Base-by-base conservation (phyloP, 2,888 invertebrate species). In the Trichacis sp. region DNA sequence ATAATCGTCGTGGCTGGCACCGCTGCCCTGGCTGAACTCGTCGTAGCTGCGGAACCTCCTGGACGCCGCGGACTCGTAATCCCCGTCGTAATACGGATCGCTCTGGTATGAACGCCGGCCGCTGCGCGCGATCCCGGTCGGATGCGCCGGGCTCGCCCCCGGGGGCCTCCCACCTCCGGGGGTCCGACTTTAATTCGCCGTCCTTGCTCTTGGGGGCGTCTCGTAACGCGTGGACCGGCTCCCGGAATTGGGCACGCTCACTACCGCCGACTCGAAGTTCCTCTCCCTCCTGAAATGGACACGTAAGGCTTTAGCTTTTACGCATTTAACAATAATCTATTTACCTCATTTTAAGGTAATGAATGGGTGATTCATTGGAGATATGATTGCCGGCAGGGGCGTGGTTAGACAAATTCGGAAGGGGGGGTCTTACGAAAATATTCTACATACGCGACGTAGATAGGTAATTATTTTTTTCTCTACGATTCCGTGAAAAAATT, bases 1-100 rank as follows among this genome's bases (percentile, higher is more conserved):
- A 8, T 84, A 84, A 59, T 93, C 92, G 69, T 91, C 91, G 77
- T 90, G 90, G 20, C 89, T 89, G 2, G 90, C 69, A 19, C 87
- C 88, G 64, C 89, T 89, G 75, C 93, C 87, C 85, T 90, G 89
- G 85, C 92, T 88, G 87, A 91, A 91, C 86, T 95, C 89, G 77
- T 92, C 92, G 79, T 89, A 89, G 79, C 87, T 89, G 60, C 90
- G 89, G 82, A 88, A 87, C 72, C 89, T 85, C 72, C 89, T 85
- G 12, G 88, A 82, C 17, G 82, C 72, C 51, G 76, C 72, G 18
- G 82, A 79, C 36, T 84, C 84, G 53, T 69, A 84, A 38, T 83
- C 84, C 9, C 78, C 78, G 64, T 84, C 84, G 73, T 84, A 84
- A 58, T 83, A 84, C 2, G 81, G 76, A 62, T 84, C 83, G 17